These are phyloP conservation scores for Tokudaia muenninki DNA, from an alignment of 2,797 vertebrate species.

Conservation along the genomic window DNA sequence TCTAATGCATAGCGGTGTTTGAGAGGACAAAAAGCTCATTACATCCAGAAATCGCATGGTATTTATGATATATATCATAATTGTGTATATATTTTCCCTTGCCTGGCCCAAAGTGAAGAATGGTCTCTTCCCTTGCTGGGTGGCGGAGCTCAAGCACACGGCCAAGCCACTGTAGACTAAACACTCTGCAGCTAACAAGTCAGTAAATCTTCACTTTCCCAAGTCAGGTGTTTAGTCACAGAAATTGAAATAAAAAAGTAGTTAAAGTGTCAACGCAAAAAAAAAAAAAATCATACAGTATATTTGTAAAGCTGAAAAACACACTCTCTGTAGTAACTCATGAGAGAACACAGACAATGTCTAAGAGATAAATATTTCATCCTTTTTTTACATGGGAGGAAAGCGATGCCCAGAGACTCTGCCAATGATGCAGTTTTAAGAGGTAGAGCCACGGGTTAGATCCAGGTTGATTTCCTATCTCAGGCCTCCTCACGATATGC, in stretches of 20 bases:
- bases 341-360: constrained; percentile 11
- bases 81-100: too few relatives aligned
- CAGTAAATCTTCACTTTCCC: not conserved
- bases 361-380: constrained; percentile 34
- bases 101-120: not conserved
- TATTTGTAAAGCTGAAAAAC: constrained; percentile 53
- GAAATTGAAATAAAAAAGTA: too few relatives aligned
- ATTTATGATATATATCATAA: not conserved
- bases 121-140: not conserved
- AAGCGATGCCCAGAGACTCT: not conserved
- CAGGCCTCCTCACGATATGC: not conserved
- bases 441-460: not conserved
- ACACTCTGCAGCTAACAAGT: too few relatives aligned
- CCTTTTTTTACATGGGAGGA: not conserved
- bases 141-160: not conserved
- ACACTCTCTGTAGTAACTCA: not conserved
- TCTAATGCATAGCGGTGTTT: not conserved
- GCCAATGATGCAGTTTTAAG: not conserved
- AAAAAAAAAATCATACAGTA: constrained; percentile 11
- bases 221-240: not conserved
- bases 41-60: not conserved
- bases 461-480: constrained; percentile 13
- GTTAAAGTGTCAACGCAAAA: not conserved
- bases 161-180: not conserved
- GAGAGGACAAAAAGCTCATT: not conserved